Base-by-base conservation (phyloP, 2,113 vertebrate genomes). In the Leiothrix lutea region DNA sequence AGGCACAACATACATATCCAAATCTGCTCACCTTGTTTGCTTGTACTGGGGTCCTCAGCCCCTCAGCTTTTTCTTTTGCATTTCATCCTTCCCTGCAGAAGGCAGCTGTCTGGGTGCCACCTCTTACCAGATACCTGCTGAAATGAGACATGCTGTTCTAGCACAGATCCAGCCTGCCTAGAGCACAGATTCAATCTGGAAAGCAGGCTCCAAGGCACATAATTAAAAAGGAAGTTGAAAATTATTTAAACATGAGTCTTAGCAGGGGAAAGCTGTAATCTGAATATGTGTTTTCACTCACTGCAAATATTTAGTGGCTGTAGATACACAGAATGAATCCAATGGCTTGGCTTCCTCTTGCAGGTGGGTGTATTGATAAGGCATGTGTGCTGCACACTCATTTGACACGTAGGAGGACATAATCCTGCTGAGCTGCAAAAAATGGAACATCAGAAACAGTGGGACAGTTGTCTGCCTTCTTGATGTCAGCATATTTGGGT, bases 171-270 rank as follows among this genome's bases (percentile, higher is more conserved):
- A 66, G 51, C 24, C 72, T 90, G 71, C 51, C 54, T 70, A 54
- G 56, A 23, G 10, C n/a, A 80, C 73, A 70, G 53, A 79, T 74
- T 87, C 75, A 82, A 56, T 44, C 72, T 90, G 86, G 60, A 86
- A 86, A 85, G 73, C 1, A 21, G 65, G 28, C 29, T 96, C 18
- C 65, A 67, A 90, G 78, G 40, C 61, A 77, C 58, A 75, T 65
- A 78, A 81, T 89, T 87, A 85, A 95, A 94, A 90, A 88, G 29
- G 67, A 95, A 80, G 75, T 36, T 21, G 60, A 92, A 94, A 93
- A 78, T 67, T 90, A 90, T 60, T 92, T 93, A 94, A 93, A 86
- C 51, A 64, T 33, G 47, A 86, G 33, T 44, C 56, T 93, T 94
- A 86, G 75, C 38, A 92, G 67, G 19, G 56, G 42, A 88, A 90